These are phyloP conservation scores for Gnatocerus cornutus DNA, from an alignment of 2,888 invertebrate species.

Conservation along the genomic window DNA sequence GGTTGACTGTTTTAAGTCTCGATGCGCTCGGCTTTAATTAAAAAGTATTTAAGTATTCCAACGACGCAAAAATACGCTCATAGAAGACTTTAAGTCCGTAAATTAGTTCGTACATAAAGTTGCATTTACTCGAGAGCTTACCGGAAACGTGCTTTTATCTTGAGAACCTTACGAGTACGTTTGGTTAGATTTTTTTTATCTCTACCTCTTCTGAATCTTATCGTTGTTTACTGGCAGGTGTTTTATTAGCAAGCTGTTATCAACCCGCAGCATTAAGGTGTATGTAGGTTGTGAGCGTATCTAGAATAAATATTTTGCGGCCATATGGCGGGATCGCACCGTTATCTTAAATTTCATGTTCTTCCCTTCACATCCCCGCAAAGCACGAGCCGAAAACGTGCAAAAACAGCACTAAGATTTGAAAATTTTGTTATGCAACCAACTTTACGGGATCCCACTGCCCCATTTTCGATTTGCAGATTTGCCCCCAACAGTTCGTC, in stretches of 20 bases:
- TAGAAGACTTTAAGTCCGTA: conserved; percentile 55
- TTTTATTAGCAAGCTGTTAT: conserved; percentile 51
- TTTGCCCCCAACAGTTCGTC: no score
- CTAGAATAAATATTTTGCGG: conserved; percentile 57
- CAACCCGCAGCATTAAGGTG: conserved; percentile 50
- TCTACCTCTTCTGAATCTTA: conserved; percentile 44
- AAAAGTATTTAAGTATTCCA: conserved; percentile 64
- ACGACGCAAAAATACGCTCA: conserved; percentile 56
- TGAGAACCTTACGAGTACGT: conserved; percentile 9
- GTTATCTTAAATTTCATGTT: conserved; percentile 55
- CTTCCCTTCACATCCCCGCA: conserved; percentile 43
- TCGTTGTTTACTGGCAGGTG: conserved; percentile 53
- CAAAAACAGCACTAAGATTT: no score
- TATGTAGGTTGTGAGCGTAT: conserved; percentile 52
- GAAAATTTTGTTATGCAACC: no score
- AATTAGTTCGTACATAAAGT: conserved; percentile 40
- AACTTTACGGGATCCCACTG: no score
- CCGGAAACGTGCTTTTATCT: conserved; percentile 9
- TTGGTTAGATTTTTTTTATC: conserved; percentile 26
- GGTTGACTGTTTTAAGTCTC: conserved; percentile 61
- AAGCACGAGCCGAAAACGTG: no score
- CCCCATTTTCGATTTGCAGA: no score
- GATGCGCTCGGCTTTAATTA: conserved; percentile 64
- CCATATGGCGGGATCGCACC: conserved; percentile 57
- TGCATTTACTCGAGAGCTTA: conserved; percentile 30